Conservation (phyloP, 2,888 invertebrate species). For the Apotomis betuletana region DNA sequence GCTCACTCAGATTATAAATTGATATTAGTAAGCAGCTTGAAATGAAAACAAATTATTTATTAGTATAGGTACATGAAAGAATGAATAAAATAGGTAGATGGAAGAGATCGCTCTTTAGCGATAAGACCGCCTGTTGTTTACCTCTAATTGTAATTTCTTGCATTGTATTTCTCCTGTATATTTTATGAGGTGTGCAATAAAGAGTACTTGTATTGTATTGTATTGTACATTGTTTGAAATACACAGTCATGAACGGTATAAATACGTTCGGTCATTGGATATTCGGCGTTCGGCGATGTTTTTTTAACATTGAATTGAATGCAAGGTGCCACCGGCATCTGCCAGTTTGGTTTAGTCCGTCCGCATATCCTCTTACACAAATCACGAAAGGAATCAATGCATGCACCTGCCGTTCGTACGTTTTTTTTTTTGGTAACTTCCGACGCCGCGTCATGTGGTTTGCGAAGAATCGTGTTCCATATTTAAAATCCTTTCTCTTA, state of each 20-base stretch:
- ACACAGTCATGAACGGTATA: not conserved
- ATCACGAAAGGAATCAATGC: constrained; percentile 71
- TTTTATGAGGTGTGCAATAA: too few relatives aligned
- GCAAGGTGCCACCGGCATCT: constrained; percentile 74
- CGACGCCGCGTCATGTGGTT: constrained; percentile 11
- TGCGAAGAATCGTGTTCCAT: not conserved
- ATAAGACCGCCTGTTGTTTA: too few relatives aligned
- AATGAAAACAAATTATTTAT: not conserved
- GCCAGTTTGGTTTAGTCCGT: constrained; percentile 46
- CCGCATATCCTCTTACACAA: constrained; percentile 52
- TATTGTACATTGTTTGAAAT: not conserved
- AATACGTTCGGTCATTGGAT: constrained; percentile 12
- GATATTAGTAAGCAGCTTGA: constrained; percentile 1
- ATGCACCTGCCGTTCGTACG: constrained; percentile 66
- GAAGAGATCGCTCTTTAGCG: too few relatives aligned
- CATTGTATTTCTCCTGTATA: too few relatives aligned
- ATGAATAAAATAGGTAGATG: too few relatives aligned
- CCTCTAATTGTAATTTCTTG: too few relatives aligned
- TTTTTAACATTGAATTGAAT: constrained; percentile 45
- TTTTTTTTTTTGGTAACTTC: constrained; percentile 16
- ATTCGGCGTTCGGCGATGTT: constrained; percentile 60
- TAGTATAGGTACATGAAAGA: too few relatives aligned
- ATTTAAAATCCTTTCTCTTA: not conserved
- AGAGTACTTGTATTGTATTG: too few relatives aligned
- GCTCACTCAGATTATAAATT: constrained; percentile 16